Base-by-base conservation (phyloP, 92 coral and sea anemone species). In the Anthopleura xanthogrammica region DNA sequence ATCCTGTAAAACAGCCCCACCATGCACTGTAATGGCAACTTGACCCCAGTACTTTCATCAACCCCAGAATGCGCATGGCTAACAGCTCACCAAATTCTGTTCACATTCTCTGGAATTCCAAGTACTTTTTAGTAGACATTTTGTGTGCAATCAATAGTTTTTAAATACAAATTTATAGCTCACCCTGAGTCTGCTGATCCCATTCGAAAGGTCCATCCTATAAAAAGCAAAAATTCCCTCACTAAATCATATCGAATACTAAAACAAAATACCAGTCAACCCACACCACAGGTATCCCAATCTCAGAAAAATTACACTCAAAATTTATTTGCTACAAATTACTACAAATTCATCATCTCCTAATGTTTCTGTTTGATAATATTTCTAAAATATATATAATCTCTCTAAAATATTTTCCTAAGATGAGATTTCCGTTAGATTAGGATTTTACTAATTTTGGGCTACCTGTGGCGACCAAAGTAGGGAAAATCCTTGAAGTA, bases 141-240 rank as follows among this genome's bases (percentile, higher is more conserved):
- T 29, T 29, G 36, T 29, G 36, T 29, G 36, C 36, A 29, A 29
- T 29, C 3, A 43, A 1, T 52, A 17, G 3, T 77, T 3, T 78
- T 41, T 7, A 55, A 23, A 42, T 10, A 2, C 8, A 42, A 54
- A 54, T 11, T 17, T 42, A 23, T 42, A 24, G 20, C 64, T 16
- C n/a, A 86, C 89, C 89, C 60, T 86, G 89, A 7, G 76, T 72
- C 12, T 41, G 17, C 50, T 75, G 89, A 64, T 86, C 89, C 89
- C 89, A 86, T 9, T 86, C 58, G 48, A 86, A 86, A 56, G 50
- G 64, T 2, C 89, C 89, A 86, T 86, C 89, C 89, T 86, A 19
- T 58, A 24, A 43, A 16, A 82, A 52, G 36, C 42, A 82, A 71
- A 29, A 52, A 82, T 29, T 17, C 5, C 60, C 14, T 41, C 22